Base-by-base conservation (phyloP, 2,888 invertebrate species). In the Tiphia femorata region DNA sequence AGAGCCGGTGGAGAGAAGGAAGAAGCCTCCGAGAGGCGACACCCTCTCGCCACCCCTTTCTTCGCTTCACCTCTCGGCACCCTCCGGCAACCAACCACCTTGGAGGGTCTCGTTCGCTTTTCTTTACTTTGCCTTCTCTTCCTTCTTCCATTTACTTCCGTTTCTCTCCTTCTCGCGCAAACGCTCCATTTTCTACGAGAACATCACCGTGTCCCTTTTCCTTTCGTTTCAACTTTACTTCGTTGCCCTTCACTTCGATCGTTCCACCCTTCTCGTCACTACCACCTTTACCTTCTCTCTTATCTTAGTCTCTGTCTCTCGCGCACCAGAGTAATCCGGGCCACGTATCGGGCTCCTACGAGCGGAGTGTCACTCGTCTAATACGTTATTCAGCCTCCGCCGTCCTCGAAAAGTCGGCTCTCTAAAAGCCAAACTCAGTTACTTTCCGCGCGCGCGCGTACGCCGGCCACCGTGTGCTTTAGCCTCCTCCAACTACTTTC, bases 371-470 rank as follows among this genome's bases (percentile, higher is more conserved):
- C 67, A 62, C 59, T 54, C 68, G 58, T 65, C 75, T 74, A 64
- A 75, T 76, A 75, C 72, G 74, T 74, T 76, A 75, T 76, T 77
- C 74, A 75, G 50, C 63, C 62, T n/a, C n/a, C n/a, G n/a, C n/a
- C 60, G 49, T 52, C 23, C 12, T 40, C 33, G 35, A 52, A 59
- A 61, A 69, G 51, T 64, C 63, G 41, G 14, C 44, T 57, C 67
- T 63, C 70, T 72, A 70, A 74, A 70, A 72, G 74, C 69, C 64
- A 71, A 74, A 75, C 66, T 68, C 72, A 65, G 64, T 75, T 73
- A 74, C 58, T 47, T 49, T 37, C 49, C 35, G 57, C 54, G 51
- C 44, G n/a, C n/a, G n/a, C n/a, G n/a, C n/a, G n/a, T n/a, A n/a
- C n/a, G n/a, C n/a, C n/a, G n/a, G n/a, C n/a, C n/a, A n/a, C n/a